Evolutionary conservation across 2,888 invertebrate species (phyloP).

Genomic region (Aleiodes leptofemur): DNA sequence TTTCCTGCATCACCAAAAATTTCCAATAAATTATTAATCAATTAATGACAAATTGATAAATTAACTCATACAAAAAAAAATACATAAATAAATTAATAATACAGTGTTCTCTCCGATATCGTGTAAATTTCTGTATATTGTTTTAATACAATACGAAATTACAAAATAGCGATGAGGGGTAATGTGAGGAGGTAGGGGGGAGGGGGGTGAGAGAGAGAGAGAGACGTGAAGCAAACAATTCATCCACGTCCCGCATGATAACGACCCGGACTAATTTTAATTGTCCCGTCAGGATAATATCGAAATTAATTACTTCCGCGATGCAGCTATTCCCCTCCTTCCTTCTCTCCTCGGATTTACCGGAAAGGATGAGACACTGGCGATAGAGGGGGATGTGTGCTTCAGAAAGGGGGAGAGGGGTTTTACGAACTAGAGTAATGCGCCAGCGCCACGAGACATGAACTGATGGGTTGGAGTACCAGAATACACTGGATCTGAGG

Average conservation of each 20-base stretch:
- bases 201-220: neutral
- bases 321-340: neutral
- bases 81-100: too few species aligned
- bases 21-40: too few species aligned
- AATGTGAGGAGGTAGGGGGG: too few species aligned
- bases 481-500: neutral
- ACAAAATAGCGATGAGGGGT: slow-evolving; percentile 3
- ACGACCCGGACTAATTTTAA: slow-evolving; percentile 51
- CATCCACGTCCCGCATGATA: slow-evolving; percentile 23
- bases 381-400: slow-evolving; percentile 1
- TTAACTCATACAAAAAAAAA: too few species aligned
- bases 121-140: neutral
- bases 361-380: slow-evolving; percentile 28
- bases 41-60: too few species aligned
- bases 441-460: slow-evolving; percentile 3
- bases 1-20: too few species aligned
- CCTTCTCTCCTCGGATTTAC: slow-evolving; percentile 33
- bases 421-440: neutral
- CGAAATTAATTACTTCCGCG: slow-evolving; percentile 53
- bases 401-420: neutral
- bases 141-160: neutral
- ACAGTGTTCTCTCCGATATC: neutral
- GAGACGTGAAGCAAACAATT: neutral
- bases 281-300: slow-evolving; percentile 55
- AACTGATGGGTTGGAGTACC: too few species aligned